A percentile compares a stretch with the other conserved stretches of the same genome.
Evolutionary conservation across 2,797 vertebrate species (phyloP).

Genomic region (Micromesistius poutassou): DNA sequence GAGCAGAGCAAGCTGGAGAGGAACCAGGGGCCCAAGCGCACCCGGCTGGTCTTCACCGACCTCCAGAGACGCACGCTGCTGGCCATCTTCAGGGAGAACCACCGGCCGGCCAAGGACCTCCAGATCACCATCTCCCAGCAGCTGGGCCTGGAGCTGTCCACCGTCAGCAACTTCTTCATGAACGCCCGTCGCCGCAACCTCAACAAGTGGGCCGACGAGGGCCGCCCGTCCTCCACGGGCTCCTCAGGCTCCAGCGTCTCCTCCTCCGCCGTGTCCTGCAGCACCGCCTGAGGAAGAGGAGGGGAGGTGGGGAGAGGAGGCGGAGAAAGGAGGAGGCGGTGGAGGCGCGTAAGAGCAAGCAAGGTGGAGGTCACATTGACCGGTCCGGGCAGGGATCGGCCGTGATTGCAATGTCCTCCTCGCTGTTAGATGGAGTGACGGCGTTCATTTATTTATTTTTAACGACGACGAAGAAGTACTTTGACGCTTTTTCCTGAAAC

Average conservation of each 20-base stretch:
- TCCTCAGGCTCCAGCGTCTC: conserved; percentile 76
- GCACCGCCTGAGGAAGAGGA: conserved; percentile 73
- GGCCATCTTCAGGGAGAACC: conserved; percentile 86
- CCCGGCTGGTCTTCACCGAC: conserved; percentile 84
- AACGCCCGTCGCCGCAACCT: conserved; percentile 83
- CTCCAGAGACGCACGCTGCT: conserved; percentile 82
- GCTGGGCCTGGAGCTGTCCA: conserved; percentile 84
- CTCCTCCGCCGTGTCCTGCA: conserved; percentile 80
- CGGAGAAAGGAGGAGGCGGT: conserved; percentile 37
- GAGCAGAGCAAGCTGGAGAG: conserved; percentile 82
- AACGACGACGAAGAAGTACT: not conserved
- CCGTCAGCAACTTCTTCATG: conserved; percentile 90
- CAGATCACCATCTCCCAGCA: conserved; percentile 86
- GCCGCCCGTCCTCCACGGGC: conserved; percentile 78
- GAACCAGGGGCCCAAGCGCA: conserved; percentile 83
- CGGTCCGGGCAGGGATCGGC: conserved; percentile 68
- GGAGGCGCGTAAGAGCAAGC: conserved; percentile 27
- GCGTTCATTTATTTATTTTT: conserved; percentile 52
- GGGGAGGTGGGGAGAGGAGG: conserved; percentile 16
- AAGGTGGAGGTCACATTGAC: conserved; percentile 47
- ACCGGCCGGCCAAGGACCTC: conserved; percentile 82
- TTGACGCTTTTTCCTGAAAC: conserved; percentile 60
- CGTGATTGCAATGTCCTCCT: conserved; percentile 63
- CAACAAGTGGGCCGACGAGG: conserved; percentile 85
- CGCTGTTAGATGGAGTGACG: conserved; percentile 64